Evolutionary conservation across 2,888 invertebrate species (phyloP), one percentile per base, ranked within the genome.

Genomic region (Agrochola litura): DNA sequence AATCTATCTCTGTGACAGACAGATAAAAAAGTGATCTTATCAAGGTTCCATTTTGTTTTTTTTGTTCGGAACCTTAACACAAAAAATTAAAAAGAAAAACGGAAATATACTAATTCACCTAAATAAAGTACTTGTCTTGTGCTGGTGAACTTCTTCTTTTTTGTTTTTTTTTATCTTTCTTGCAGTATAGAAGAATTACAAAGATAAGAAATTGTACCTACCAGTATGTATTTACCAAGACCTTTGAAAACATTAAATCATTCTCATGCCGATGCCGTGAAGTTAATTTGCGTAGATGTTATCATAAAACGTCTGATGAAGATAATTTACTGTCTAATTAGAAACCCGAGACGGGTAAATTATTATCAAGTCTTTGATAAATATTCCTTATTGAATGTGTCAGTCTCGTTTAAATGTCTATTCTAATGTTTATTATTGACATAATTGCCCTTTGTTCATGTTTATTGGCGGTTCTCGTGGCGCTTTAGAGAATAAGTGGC

Each of bases 291-390:
- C 54, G 54, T 61, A 68, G 49, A 63, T 82, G 22, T 41, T 61
- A 61, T 72, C 49, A 65, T 65, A 81, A 80, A 84, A 65, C 49
- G 58, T 67, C 75, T 63, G 43, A 60, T 72, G 25, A 25, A 43
- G 12, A 68, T 84, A 71, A 81, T 84, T 82, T 81, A 69, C 30
- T 56, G 52, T 72, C 43, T 76, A 72, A 82, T 84, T 80, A 84
- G 81, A 68, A 71, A 60, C 12, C 19, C 1, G 14, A 49, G 60
- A 5, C 14, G 14, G 14, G 58, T 25, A 52, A 54, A 54, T 60
- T 41, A 72, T 56, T 60, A 54, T 74, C 43, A 46, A 66, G 22
- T 2, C 43, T 16, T 54, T 46, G 22, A 19, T 37, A 22, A 49
- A 14, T 73, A 79, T 61, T 52, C 6, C 8, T 30, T 75, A 66